Evolutionary conservation across 2,797 vertebrate species (phyloP), one percentile per base, ranked within the genome.

Genomic region (Kryptolebias ocellatus): DNA sequence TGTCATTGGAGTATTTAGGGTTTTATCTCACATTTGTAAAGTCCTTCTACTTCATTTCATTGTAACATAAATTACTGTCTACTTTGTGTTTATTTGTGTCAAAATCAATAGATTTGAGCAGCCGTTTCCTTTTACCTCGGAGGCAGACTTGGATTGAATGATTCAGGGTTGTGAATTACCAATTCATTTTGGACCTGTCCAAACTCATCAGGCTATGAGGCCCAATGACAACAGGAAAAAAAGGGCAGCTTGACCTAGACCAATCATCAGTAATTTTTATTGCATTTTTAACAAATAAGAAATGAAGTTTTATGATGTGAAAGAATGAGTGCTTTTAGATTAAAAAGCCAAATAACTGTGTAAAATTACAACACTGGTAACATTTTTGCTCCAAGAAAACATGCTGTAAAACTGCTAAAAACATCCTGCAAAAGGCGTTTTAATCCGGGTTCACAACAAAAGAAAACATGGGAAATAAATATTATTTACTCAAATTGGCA

Each of bases 131-230:
- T 67, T 63, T 28, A 42, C 52, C 39, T 72, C 54, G 7, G 57
- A 85, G 72, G 64, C 73, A 74, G 64, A 67, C 66, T 61, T 59
- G 78, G 80, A 77, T 86, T 76, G 76, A 78, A 57, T 50, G 42
- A 51, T 67, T 28, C 34, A 24, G 63, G 34, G 57, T 51, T 54
- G 58, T 66, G 63, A 65, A 73, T 24, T 24, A 24, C 20, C 20
- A 24, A 24, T 78, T 90, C 83, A 85, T 66, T 76, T 83, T 64
- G 85, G 53, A 76, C 47, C 66, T 82, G 64, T 74, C 62, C 69
- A 85, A 74, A 83, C 86, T 82, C 76, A 66, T 75, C 52, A 52
- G 74, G 42, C 60, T 45, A 11, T 67, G 65, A 75, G 45, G 59
- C 62, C 62, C 53, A 63, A 62, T 68, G 71, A 68, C 68, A 15